These are phyloP conservation scores for Platypus cylindrus DNA, from an alignment of 2,888 invertebrate genomes.

Conservation along the genomic window DNA sequence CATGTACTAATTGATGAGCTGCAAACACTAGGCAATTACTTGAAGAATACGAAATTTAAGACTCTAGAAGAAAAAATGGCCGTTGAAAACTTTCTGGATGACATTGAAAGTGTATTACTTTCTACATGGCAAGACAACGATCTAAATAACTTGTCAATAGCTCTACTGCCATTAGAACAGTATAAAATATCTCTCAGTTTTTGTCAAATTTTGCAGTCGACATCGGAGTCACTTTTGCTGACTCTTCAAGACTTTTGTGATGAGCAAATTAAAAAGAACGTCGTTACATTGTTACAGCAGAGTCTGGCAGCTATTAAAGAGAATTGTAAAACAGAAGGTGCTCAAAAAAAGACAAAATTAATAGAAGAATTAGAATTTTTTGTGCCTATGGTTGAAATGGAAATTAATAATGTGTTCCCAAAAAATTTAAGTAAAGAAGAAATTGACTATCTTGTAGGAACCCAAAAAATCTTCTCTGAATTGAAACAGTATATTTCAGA, in stretches of 20 bases:
- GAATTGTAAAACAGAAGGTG: slow-evolving; percentile 10
- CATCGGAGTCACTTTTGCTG: background rate
- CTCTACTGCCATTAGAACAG: background rate
- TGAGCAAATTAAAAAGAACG: slow-evolving; percentile 3
- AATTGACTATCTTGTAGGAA: slow-evolving; percentile 11
- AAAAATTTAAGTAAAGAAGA: slow-evolving; percentile 13
- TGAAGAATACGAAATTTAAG: background rate
- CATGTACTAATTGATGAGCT: slow-evolving; percentile 2
- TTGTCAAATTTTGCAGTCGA: background rate
- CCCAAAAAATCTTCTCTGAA: slow-evolving; percentile 7
- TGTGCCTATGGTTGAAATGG: slow-evolving; percentile 15
- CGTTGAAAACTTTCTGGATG: slow-evolving; percentile 2
- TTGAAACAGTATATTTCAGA: slow-evolving; percentile 14
- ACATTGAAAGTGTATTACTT: background rate
- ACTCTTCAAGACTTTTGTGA: slow-evolving; percentile 5
- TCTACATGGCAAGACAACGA: slow-evolving; percentile 1
- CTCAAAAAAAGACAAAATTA: slow-evolving; percentile 12
- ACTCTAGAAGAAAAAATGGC: slow-evolving; percentile 4
- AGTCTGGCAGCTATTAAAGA: slow-evolving; percentile 1
- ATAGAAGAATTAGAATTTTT: slow-evolving; percentile 14
- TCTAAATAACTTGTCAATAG: background rate
- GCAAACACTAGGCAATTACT: slow-evolving; percentile 1
- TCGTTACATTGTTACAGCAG: background rate
- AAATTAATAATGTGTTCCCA: slow-evolving; percentile 9
- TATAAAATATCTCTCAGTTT: background rate